Conservation (phyloP, 2,797 vertebrate genomes). For the Phataginus tricuspis region DNA sequence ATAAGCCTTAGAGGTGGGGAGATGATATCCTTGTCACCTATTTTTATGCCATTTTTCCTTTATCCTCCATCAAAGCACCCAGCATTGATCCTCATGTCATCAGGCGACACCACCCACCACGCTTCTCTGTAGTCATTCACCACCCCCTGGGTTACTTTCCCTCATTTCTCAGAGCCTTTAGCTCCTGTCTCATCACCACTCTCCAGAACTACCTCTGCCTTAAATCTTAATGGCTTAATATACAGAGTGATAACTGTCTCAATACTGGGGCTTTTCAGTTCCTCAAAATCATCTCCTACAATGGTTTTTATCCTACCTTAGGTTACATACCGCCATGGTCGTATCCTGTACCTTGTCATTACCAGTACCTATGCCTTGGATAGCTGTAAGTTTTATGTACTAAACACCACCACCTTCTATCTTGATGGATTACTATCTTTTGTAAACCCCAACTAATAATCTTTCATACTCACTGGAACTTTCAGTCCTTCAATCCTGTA, state of each 20-base stretch:
- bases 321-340: neutral
- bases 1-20: neutral
- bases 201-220: neutral
- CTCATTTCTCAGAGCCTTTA: conserved; percentile 11
- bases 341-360: neutral
- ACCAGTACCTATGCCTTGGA: neutral
- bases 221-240: conserved; percentile 11
- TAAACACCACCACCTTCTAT: neutral
- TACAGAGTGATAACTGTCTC: neutral
- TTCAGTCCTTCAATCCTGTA: neutral
- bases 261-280: neutral
- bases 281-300: neutral
- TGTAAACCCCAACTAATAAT: neutral
- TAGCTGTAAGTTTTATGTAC: neutral
- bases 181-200: neutral
- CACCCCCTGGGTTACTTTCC: neutral
- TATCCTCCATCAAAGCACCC: neutral
- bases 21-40: neutral
- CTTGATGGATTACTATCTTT: neutral
- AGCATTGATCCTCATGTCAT: neutral
- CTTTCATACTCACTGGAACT: neutral
- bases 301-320: neutral
- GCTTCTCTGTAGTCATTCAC: neutral
- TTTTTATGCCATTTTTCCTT: neutral
- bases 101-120: neutral